Percentiles rank a stretch among this genome's conserved stretches.
Evolutionary conservation across 2,113 vertebrate genomes (phyloP).

Genomic region (Cyanistes caeruleus): DNA sequence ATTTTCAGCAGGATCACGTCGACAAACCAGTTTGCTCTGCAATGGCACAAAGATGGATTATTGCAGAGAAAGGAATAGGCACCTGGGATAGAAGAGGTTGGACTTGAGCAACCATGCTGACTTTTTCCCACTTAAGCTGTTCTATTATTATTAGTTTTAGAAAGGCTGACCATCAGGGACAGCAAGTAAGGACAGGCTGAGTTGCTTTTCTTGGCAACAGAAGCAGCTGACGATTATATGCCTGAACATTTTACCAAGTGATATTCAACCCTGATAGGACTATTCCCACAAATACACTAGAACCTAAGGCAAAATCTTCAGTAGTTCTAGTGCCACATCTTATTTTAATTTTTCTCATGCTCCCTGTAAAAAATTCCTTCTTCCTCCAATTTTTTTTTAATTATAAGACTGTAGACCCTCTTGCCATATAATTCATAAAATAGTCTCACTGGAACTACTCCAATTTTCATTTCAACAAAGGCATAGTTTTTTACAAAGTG

Average conservation of each 20-base stretch:
- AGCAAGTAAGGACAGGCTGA: background rate
- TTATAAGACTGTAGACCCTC: background rate
- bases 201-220: background rate
- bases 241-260: background rate
- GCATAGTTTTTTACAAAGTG: background rate
- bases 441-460: background rate
- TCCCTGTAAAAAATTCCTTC: background rate
- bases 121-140: background rate
- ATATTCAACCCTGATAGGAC: fast-evolving
- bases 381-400: background rate
- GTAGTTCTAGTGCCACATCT: background rate
- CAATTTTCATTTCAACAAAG: background rate
- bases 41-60: background rate
- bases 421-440: background rate
- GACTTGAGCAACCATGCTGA: fast-evolving
- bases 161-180: background rate
- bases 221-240: fast-evolving
- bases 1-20: background rate
- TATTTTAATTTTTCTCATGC: background rate
- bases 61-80: background rate
- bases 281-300: background rate
- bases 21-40: background rate
- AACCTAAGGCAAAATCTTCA: background rate
- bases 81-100: background rate
- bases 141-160: background rate